A percentile compares a stretch with the other conserved stretches of the same genome.
Conservation (phyloP, 2,797 vertebrate species). For the Darevskia nairensis region DNA sequence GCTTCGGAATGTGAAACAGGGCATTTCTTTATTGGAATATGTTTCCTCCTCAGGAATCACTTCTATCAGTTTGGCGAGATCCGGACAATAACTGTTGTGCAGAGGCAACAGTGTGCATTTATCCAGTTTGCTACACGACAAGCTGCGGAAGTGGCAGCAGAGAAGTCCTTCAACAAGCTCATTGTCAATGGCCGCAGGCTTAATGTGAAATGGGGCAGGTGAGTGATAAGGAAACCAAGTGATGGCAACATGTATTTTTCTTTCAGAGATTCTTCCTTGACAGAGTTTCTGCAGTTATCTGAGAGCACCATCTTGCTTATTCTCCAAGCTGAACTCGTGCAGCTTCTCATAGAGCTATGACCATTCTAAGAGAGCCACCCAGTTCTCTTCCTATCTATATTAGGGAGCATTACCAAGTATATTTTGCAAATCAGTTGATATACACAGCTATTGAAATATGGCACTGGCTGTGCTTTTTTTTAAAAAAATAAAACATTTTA, state of each 20-base stretch:
- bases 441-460: not conserved
- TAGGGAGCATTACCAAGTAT: not conserved
- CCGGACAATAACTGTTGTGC: conserved; percentile 94
- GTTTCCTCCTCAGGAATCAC: conserved; percentile 83
- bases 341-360: not conserved
- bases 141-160: conserved; percentile 92
- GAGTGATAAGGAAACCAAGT: not conserved
- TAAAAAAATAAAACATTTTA: not conserved
- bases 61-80: conserved; percentile 99
- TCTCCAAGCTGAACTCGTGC: not conserved
- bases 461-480: not conserved
- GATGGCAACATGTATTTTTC: not conserved
- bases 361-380: not conserved
- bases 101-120: conserved; percentile 97
- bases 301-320: not conserved
- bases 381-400: not conserved
- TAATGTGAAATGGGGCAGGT: conserved; percentile 99
- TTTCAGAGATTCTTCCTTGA: not conserved
- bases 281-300: not conserved
- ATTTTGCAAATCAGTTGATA: not conserved
- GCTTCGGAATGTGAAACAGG: accelerated
- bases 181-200: conserved; percentile 96
- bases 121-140: conserved; percentile 97
- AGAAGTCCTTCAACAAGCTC: conserved; percentile 99
- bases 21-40: accelerated